phyloP scores from a whole-genome alignment of 2,888 invertebrate genomes.

The Frankliniella fusca region DNA sequence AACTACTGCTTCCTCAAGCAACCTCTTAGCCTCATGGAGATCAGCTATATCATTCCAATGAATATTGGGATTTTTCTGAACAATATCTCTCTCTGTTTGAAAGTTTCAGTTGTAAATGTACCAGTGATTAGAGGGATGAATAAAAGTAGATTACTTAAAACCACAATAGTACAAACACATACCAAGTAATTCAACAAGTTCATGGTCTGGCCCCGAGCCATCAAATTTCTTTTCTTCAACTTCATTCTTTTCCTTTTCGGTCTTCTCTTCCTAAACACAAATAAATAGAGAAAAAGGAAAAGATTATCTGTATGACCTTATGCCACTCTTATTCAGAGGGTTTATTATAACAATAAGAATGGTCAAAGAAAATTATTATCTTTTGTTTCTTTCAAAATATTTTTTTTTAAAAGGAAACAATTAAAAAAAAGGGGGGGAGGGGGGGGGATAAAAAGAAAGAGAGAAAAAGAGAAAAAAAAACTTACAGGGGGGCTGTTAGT shows the following conservation, averaged over 20 bases:
- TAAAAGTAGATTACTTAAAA: conserved; percentile 10
- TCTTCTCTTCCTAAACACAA: conserved; percentile 38
- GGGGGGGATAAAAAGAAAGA: conserved; percentile 29
- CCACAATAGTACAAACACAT: conserved; percentile 39
- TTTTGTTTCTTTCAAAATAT: conserved; percentile 31
- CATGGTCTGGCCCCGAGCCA: conserved; percentile 75
- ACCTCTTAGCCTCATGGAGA: conserved; percentile 78
- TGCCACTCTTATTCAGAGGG: not conserved
- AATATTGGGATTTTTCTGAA: conserved; percentile 94
- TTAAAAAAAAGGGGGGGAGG: no score
- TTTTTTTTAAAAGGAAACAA: no score
- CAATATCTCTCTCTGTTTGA: conserved; percentile 78
- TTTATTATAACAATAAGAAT: not conserved
- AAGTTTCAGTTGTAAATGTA: conserved; percentile 13
- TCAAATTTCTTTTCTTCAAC: conserved; percentile 83
- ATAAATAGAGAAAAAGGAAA: conserved; percentile 31
- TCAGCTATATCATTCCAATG: conserved; percentile 94
- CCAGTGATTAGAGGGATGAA: not conserved
- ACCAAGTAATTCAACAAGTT: conserved; percentile 88
- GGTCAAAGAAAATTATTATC: not conserved
- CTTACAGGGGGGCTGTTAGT: conserved; percentile 18
- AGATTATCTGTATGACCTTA: not conserved
- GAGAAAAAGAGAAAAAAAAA: conserved; percentile 13
- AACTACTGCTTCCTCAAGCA: conserved; percentile 95
- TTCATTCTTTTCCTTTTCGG: conserved; percentile 45